These are phyloP conservation scores for Augochlorella aurata DNA, from an alignment of 2,888 invertebrate genomes.

Conservation along the genomic window DNA sequence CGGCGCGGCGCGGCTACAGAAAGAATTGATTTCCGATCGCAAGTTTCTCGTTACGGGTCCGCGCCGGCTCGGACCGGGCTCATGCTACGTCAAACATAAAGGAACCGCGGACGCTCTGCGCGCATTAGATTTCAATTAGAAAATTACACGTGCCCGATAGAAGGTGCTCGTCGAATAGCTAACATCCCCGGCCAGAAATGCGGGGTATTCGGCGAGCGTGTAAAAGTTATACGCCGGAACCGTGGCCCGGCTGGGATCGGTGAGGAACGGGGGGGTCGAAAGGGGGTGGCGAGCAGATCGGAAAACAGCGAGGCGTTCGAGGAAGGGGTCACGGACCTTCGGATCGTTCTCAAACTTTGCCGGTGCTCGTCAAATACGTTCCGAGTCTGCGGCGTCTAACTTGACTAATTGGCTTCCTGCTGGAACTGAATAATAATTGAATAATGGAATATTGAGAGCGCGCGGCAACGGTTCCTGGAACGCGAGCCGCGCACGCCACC, in stretches of 20 bases:
- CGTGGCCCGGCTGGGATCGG: neutral
- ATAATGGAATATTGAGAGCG: constrained; percentile 65
- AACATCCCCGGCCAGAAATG: neutral
- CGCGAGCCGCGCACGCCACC: constrained; percentile 46
- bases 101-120: neutral
- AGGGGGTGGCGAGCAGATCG: constrained; percentile 6
- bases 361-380: constrained; percentile 57
- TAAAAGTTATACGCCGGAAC: constrained; percentile 8
- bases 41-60: neutral
- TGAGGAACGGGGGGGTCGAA: neutral
- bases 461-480: constrained; percentile 25
- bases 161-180: constrained; percentile 1
- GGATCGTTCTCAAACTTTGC: constrained; percentile 53
- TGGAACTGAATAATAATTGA: constrained; percentile 66
- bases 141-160: constrained; percentile 8
- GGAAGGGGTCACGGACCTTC: constrained; percentile 45
- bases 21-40: constrained; percentile 3
- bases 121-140: constrained; percentile 12
- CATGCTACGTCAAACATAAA: neutral
- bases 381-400: constrained; percentile 57
- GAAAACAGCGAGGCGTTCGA: constrained; percentile 40
- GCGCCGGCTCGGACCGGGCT: neutral
- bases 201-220: neutral
- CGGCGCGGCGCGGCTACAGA: neutral
- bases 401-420: constrained; percentile 66